Conservation (phyloP, 2,888 invertebrate genomes). For the Volucella bombylans region DNA sequence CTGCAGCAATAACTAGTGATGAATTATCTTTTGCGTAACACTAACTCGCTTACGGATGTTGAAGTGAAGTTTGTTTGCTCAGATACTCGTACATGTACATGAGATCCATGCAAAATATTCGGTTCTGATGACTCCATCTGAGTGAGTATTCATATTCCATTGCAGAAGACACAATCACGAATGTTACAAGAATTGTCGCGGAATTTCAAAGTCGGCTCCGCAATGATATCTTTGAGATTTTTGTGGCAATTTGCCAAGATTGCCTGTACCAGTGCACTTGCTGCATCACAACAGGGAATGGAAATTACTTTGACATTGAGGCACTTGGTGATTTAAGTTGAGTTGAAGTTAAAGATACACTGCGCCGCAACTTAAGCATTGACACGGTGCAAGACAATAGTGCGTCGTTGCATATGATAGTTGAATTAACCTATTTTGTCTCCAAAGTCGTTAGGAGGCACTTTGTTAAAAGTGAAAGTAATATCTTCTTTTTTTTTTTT, state of each 20-base stretch:
- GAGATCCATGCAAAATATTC: not conserved
- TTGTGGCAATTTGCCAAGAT: constrained; percentile 50
- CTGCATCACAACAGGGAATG: constrained; percentile 27
- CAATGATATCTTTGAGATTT: constrained; percentile 10
- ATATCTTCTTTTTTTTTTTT: not conserved
- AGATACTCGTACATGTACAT: not conserved
- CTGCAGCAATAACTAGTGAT: constrained; percentile 6
- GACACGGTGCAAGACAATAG: constrained; percentile 53
- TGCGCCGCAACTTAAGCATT: constrained; percentile 15
- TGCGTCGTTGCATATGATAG: constrained; percentile 39
- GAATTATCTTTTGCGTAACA: constrained; percentile 35
- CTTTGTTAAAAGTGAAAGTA: constrained; percentile 48
- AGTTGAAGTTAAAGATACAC: constrained; percentile 23
- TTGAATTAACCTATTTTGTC: constrained; percentile 42
- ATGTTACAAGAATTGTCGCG: constrained; percentile 20
- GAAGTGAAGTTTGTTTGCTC: not conserved
- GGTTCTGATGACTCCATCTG: constrained; percentile 23
- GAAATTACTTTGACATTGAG: constrained; percentile 62
- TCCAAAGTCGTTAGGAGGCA: not conserved
- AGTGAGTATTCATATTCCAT: constrained; percentile 9
- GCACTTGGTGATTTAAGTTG: not conserved
- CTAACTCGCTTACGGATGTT: not conserved
- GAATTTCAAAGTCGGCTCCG: constrained; percentile 57
- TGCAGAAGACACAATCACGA: constrained; percentile 15
- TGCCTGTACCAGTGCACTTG: constrained; percentile 21